Conservation (phyloP, 1,140 invertebrate species). For the Nautilus pompilius region DNA sequence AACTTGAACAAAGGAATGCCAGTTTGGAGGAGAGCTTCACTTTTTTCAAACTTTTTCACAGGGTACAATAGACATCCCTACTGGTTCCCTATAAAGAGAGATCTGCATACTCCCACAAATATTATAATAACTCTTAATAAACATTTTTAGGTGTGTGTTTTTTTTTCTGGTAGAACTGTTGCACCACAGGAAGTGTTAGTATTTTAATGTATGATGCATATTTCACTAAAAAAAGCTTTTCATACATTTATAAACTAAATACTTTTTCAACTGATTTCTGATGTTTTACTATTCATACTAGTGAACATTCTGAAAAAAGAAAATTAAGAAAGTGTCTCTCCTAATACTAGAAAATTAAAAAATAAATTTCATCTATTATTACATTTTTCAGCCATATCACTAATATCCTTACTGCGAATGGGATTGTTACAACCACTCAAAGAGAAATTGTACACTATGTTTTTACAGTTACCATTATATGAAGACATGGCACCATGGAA, state of each 20-base stretch:
- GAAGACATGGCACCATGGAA: slow-evolving; percentile 22
- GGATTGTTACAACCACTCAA: slow-evolving; percentile 10
- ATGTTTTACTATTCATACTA: too few relatives aligned
- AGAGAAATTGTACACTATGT: slow-evolving; percentile 7
- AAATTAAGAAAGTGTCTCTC: not conserved
- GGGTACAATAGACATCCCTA: too few relatives aligned
- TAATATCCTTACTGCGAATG: slow-evolving; percentile 15
- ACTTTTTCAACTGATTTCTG: not conserved
- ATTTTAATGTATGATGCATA: not conserved
- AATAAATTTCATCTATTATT: too few relatives aligned
- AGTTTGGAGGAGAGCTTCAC: too few relatives aligned
- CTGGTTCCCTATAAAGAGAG: too few relatives aligned
- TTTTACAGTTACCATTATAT: slow-evolving; percentile 17
- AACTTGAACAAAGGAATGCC: too few relatives aligned
- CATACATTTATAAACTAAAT: not conserved
- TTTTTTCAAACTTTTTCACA: too few relatives aligned
- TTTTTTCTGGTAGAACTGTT: too few relatives aligned
- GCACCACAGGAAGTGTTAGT: too few relatives aligned
- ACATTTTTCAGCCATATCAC: slow-evolving; percentile 12
- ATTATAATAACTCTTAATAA: too few relatives aligned
- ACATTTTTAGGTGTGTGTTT: too few relatives aligned
- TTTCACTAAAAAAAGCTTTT: not conserved
- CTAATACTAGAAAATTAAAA: not conserved
- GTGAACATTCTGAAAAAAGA: not conserved
- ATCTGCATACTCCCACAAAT: too few relatives aligned